phyloP scores from a whole-genome alignment of 1,140 invertebrate species.

The Protaetia brevitarsis region DNA sequence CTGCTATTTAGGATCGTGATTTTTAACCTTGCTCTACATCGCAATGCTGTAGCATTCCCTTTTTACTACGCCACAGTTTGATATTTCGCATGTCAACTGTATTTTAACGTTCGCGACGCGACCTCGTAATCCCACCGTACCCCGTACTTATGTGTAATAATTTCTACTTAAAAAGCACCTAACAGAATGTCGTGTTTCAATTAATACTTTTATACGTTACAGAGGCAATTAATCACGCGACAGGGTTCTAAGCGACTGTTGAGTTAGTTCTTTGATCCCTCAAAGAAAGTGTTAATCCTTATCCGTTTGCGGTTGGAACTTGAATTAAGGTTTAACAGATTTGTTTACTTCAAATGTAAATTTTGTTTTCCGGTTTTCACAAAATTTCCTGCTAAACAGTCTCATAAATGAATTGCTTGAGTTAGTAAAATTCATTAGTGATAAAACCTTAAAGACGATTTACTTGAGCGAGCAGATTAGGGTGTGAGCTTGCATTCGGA shows the following conservation, averaged over 20 bases:
- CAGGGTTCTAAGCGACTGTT: neutral
- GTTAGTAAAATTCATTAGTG: neutral
- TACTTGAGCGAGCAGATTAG: too few species aligned
- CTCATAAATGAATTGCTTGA: neutral
- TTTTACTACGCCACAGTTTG: neutral
- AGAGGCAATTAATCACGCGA: constrained; percentile 16
- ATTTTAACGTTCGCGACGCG: constrained; percentile 10
- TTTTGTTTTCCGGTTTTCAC: neutral
- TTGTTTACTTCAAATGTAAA: constrained; percentile 8
- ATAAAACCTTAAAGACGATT: neutral
- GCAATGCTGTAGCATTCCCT: too few species aligned
- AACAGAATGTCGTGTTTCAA: constrained; percentile 3
- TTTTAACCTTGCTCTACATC: too few species aligned
- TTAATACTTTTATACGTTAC: constrained; percentile 19
- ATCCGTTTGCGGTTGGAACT: constrained; percentile 5
- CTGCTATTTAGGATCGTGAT: too few species aligned
- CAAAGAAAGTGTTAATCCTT: constrained; percentile 1
- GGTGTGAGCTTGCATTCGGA: too few species aligned
- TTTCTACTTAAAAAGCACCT: constrained; percentile 3
- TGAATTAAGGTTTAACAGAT: constrained; percentile 17
- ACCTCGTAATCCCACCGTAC: neutral
- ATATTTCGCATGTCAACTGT: constrained; percentile 17
- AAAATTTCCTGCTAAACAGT: neutral
- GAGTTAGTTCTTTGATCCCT: constrained; percentile 7
- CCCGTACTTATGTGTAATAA: constrained; percentile 18